A percentile compares a stretch with the other conserved stretches of the same genome.
Conservation (phyloP, 2,888 invertebrate species). For the Drosophila sordidula region DNA sequence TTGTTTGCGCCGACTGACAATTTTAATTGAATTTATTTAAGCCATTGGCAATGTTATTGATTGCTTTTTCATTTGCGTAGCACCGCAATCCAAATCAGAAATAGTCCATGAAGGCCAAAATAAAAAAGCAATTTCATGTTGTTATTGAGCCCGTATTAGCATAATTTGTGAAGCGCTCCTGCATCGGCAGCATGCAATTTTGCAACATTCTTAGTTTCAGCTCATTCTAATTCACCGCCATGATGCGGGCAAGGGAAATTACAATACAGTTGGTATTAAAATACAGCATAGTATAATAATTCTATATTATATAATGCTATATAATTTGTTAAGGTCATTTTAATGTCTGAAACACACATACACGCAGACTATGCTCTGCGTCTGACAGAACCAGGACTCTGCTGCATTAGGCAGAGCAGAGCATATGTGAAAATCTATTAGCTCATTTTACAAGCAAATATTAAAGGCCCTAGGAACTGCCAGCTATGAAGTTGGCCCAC, state of each 20-base stretch:
- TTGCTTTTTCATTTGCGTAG: conserved; percentile 16
- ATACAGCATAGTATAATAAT: conserved; percentile 22
- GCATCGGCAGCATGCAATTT: background rate
- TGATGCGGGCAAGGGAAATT: conserved; percentile 17
- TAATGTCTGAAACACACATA: conserved; percentile 40
- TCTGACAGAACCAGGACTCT: conserved; percentile 25
- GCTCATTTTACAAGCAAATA: conserved; percentile 73
- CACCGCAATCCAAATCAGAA: background rate
- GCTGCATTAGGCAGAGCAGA: conserved; percentile 32
- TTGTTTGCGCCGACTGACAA: conserved; percentile 59
- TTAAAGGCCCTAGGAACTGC: conserved; percentile 52
- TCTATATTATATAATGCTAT: conserved; percentile 50
- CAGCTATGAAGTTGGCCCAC: conserved; percentile 30
- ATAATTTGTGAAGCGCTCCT: background rate
- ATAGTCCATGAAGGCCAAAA: no score
- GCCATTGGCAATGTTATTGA: conserved; percentile 43
- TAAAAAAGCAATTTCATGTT: background rate
- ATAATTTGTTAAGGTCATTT: conserved; percentile 67
- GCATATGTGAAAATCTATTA: conserved; percentile 65
- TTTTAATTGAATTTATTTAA: conserved; percentile 75
- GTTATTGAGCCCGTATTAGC: background rate
- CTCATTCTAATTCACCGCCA: conserved; percentile 2
- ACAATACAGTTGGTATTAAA: conserved; percentile 23
- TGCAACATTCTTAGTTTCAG: background rate
- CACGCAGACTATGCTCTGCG: background rate